A percentile compares a stretch with the other conserved stretches of the same genome.
Conservation (phyloP, 1,140 invertebrate species). For the Meteorus sp. region DNA sequence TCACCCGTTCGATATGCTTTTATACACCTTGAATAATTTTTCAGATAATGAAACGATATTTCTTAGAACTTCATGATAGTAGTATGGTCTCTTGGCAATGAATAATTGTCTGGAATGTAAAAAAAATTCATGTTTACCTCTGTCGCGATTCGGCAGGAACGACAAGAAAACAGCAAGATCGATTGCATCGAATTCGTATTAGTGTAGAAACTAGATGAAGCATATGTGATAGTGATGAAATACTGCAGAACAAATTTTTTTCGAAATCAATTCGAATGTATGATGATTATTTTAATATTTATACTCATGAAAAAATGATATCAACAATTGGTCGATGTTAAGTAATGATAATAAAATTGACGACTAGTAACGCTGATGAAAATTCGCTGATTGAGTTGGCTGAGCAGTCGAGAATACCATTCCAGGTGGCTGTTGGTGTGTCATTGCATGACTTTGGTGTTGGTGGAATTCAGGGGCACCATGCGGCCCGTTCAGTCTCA, state of each 20-base stretch:
- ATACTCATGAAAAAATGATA: slow-evolving; percentile 5
- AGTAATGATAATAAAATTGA: too few species aligned
- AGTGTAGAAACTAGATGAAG: too few species aligned
- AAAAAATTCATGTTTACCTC: too few species aligned
- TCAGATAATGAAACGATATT: slow-evolving; percentile 10
- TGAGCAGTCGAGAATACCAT: slow-evolving; percentile 57
- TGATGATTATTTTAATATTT: too few species aligned
- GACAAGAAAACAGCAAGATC: too few species aligned
- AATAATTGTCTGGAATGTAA: too few species aligned
- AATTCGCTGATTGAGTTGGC: slow-evolving; percentile 54
- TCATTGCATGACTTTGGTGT: slow-evolving; percentile 56
- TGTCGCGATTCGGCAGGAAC: too few species aligned
- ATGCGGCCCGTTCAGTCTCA: slow-evolving; percentile 60
- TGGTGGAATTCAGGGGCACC: slow-evolving; percentile 58
- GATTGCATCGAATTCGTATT: too few species aligned
- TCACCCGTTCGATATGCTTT: background rate
- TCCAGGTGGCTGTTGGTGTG: slow-evolving; percentile 54
- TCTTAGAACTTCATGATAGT: background rate
- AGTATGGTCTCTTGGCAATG: background rate
- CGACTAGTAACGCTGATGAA: slow-evolving; percentile 55
- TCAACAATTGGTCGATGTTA: background rate
- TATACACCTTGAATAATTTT: too few species aligned
- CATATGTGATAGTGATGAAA: background rate
- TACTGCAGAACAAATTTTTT: slow-evolving; percentile 40
- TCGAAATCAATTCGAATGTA: slow-evolving; percentile 36